Base-by-base conservation (phyloP, 2,888 invertebrate genomes). In the Coenonympha arcania region DNA sequence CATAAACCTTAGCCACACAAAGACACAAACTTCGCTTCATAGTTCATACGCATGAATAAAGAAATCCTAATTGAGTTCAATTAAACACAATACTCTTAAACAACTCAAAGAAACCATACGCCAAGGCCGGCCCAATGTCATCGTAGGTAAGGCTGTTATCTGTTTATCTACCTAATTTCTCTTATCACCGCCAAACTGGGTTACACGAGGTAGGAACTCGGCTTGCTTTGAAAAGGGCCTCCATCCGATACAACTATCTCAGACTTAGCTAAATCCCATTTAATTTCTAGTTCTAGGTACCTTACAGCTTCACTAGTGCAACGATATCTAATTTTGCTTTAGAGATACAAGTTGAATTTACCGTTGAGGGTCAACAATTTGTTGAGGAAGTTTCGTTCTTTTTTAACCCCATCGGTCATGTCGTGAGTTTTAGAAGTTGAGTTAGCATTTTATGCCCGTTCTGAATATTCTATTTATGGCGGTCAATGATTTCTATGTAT, bases 51-150 rank as follows among this genome's bases (percentile, higher is more conserved):
- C 36, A 11, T 11, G 6, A 4, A 36, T 6, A 36, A 36, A 20
- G 20, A 36, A 36, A 36, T 36, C 36, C 36, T 20, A 36, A 36
- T 39, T 15, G n/a, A 16, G 39, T 15, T 15, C 24, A 39, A 39
- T 24, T 16, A 39, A 39, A 39, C 24, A 39, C 39, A 39, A 24
- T 24, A 15, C 24, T 24, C 39, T 39, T 9, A 24, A 5, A 16
- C 24, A 39, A 41, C 28, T 40, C 20, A 36, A 50, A 28, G 8
- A 51, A 54, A 45, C 20, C 41, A 41, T 37, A 53, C 49, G 42
- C 58, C 75, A 82, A 81, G 82, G 83, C 70, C 76, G 63, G 54
- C 58, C 55, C 83, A 84, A 82, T 81, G 83, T 76, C 84, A 79
- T 61, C 65, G 64, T 71, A 74, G 71, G 74, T 75, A 73, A 71